Conservation (phyloP, 2,113 vertebrate species). For the Turnix velox region DNA sequence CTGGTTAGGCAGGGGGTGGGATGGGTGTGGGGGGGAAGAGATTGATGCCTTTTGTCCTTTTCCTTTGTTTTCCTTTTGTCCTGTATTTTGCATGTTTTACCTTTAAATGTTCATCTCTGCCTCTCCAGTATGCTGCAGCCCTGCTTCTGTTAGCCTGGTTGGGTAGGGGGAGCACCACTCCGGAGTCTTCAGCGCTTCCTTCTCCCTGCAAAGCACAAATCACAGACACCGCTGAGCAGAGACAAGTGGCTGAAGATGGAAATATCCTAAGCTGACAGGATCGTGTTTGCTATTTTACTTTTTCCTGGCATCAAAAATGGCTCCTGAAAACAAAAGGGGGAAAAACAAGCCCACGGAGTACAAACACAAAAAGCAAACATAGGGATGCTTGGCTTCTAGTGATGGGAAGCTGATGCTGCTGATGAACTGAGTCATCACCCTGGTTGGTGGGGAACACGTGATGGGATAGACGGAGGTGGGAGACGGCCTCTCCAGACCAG, state of each 20-base stretch:
- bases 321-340: background rate
- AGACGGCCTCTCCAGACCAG: background rate
- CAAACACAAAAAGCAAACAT: background rate
- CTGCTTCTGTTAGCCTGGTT: too few relatives aligned
- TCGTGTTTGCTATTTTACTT: background rate
- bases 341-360: background rate
- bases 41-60: too few relatives aligned
- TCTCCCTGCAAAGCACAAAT: background rate
- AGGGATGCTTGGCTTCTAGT: background rate
- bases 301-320: background rate
- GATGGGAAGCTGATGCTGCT: background rate
- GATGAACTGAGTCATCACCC: background rate
- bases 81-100: too few relatives aligned
- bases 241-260: background rate
- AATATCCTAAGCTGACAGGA: background rate
- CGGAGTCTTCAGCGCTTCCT: background rate
- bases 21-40: too few relatives aligned
- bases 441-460: fast-evolving
- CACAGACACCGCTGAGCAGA: background rate
- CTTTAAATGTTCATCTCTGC: too few relatives aligned
- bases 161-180: too few relatives aligned
- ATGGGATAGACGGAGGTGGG: background rate
- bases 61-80: too few relatives aligned
- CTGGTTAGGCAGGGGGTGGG: too few relatives aligned
- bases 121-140: too few relatives aligned